phyloP scores from a whole-genome alignment of 2,888 invertebrate species.

The Epinotia brunnichana region DNA sequence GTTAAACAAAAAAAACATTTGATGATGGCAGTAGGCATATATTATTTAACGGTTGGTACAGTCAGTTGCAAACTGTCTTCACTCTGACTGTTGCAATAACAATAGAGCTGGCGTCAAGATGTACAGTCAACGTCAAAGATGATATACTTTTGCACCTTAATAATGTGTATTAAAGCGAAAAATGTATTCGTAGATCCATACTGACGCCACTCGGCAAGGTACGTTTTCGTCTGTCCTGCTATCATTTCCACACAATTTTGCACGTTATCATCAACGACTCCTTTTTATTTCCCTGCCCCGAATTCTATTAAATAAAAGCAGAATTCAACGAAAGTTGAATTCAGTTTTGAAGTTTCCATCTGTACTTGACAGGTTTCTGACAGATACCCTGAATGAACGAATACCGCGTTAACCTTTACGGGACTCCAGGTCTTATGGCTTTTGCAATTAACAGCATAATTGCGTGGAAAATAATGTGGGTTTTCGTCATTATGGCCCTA shows the following conservation, averaged over 20 bases:
- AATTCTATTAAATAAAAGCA: slow-evolving; percentile 13
- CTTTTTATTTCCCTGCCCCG: background rate
- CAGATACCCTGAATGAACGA: background rate
- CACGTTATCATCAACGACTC: background rate
- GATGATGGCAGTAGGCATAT: too few species aligned
- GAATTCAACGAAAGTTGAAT: slow-evolving; percentile 24
- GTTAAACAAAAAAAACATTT: too few species aligned
- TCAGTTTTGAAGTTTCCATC: slow-evolving; percentile 18
- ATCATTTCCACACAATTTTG: background rate
- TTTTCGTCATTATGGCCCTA: background rate
- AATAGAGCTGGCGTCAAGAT: too few species aligned
- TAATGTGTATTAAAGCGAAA: too few species aligned
- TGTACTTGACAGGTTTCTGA: slow-evolving; percentile 15
- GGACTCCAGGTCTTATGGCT: background rate
- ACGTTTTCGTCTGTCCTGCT: background rate
- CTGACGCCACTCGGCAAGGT: too few species aligned
- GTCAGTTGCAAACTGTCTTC: too few species aligned
- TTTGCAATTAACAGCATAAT: background rate
- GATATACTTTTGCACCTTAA: too few species aligned
- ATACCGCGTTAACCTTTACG: background rate
- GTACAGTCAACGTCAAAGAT: too few species aligned
- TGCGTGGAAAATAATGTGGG: background rate
- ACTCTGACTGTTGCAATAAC: too few species aligned
- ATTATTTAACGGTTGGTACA: too few species aligned
- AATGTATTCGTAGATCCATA: too few species aligned